A percentile compares a stretch with the other conserved stretches of the same genome.
Evolutionary conservation across 2,797 vertebrate species (phyloP).

Genomic region (Chloroceryle inda): DNA sequence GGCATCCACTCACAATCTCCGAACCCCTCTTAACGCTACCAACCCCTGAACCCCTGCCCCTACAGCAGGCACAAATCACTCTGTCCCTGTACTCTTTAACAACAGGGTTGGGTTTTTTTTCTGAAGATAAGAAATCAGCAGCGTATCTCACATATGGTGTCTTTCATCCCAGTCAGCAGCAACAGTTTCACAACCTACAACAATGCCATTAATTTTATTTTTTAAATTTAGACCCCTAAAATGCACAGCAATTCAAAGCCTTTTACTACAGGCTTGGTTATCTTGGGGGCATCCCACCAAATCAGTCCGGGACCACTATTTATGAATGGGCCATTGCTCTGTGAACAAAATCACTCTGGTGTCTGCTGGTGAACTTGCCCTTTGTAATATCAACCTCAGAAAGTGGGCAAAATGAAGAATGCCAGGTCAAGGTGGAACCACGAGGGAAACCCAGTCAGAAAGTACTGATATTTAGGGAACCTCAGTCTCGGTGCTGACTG

Average conservation of each 20-base stretch:
- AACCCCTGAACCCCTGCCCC: neutral
- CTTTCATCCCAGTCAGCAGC: neutral
- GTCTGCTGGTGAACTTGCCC: neutral
- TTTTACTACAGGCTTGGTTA: neutral
- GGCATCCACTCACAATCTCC: neutral
- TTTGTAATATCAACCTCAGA: neutral
- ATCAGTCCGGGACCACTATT: neutral
- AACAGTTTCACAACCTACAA: neutral
- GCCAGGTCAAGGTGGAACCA: neutral
- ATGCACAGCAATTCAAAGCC: neutral
- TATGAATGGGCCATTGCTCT: neutral
- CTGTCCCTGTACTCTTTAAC: neutral
- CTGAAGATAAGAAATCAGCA: neutral
- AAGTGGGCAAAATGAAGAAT: neutral
- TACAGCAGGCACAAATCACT: neutral
- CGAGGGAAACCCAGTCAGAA: neutral
- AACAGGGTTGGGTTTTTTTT: neutral
- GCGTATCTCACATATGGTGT: neutral
- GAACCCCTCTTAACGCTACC: neutral
- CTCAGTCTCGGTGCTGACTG: neutral
- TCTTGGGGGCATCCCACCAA: neutral
- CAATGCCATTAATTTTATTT: neutral
- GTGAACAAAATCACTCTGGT: neutral
- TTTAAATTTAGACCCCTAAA: neutral
- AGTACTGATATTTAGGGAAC: neutral